phyloP scores from a whole-genome alignment of 2,797 vertebrate species.

The Phoebastria nigripes region DNA sequence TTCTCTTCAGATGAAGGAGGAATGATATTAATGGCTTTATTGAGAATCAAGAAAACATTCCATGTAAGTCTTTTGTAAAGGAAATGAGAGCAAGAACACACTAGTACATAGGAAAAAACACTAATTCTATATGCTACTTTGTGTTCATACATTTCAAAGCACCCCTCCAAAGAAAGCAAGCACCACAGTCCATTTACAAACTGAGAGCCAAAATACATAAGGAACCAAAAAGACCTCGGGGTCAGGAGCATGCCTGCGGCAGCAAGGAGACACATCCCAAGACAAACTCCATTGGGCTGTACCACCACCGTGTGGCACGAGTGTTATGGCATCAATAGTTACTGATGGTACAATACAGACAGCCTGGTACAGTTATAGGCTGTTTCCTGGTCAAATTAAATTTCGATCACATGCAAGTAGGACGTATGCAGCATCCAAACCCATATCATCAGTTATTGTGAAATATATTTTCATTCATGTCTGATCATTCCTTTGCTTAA shows the following conservation, averaged over 20 bases:
- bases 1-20: not conserved
- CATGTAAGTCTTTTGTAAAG: not conserved
- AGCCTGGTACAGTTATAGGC: not conserved
- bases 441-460: fast-evolving
- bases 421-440: not conserved
- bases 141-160: not conserved
- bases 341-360: not conserved
- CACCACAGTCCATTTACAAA: not conserved
- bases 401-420: not conserved
- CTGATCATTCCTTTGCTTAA: not conserved
- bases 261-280: not conserved
- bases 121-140: not conserved
- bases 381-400: not conserved
- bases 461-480: not conserved
- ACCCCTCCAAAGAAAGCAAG: not conserved
- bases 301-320: fast-evolving
- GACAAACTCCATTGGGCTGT: not conserved
- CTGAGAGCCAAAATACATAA: not conserved
- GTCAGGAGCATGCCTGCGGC: not conserved
- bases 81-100: not conserved
- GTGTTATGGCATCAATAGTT: fast-evolving
- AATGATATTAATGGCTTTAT: not conserved
- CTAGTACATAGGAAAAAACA: not conserved
- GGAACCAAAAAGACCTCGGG: not conserved
- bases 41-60: not conserved